Evolutionary conservation across 2,797 vertebrate genomes (phyloP), one percentile per base, ranked within the genome.

Genomic region (Echeneis naucrates): DNA sequence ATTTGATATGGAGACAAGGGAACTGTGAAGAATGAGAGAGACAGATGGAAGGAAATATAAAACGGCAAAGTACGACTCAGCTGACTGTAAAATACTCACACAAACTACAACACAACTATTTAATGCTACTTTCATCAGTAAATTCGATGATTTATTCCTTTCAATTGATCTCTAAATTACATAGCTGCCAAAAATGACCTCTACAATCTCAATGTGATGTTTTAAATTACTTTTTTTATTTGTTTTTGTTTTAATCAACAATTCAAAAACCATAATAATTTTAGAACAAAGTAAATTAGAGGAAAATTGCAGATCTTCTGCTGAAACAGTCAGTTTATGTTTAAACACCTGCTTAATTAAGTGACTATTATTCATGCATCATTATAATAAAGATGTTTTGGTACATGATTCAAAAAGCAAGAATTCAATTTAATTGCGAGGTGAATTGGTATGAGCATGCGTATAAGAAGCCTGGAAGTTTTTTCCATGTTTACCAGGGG

Each of bases 401-500:
- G 13, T 23, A 12, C 0, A 45, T 4, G 19, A 38, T 24, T 35
- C 6, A 52, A 16, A 11, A 50, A 42, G 17, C 42, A 42, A 23
- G 13, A n/a, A n/a, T n/a, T n/a, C n/a, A n/a, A n/a, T n/a, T n/a
- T n/a, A n/a, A n/a, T 30, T 30, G 30, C 6, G 30, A 3, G 30
- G 30, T 30, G 30, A 30, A 21, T 11, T 6, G 7, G 26, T 44
- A 12, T 12, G 2, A 42, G 59, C 19, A 50, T 74, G 21, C 38
- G 56, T 17, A 16, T 50, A 17, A 64, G 38, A 42, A 21, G 35
- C 3, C 37, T 86, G 87, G n/a, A 82, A 63, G 87, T 80, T 35
- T 51, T 17, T 21, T 77, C 17, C 60, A 7, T 40, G 38, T 35
- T 0, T 59, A 78, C 86, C 81, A 92, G 93, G 86, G 88, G 90